phyloP scores from a whole-genome alignment of 1,140 invertebrate genomes.

The Drosophila subobscura region DNA sequence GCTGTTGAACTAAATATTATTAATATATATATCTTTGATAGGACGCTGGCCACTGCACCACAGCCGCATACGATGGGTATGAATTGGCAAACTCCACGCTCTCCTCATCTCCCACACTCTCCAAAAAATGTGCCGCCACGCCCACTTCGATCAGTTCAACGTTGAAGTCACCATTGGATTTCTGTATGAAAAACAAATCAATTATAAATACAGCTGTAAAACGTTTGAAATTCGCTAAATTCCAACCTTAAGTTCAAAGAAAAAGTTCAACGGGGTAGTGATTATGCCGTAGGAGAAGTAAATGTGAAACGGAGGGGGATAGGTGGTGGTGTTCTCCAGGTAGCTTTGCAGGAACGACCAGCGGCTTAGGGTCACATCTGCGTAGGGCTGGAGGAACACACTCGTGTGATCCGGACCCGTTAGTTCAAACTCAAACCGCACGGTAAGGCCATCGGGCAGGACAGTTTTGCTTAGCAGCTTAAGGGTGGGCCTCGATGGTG shows the following conservation, averaged over 20 bases:
- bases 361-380: conserved; percentile 84
- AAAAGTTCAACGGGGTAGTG: conserved; percentile 85
- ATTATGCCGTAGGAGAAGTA: conserved; percentile 87
- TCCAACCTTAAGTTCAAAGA: conserved; percentile 33
- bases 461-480: conserved; percentile 32
- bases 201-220: too few relatives aligned
- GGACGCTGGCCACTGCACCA: conserved; percentile 37
- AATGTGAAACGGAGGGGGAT: conserved; percentile 86
- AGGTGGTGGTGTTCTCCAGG: conserved; percentile 84
- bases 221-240: not conserved
- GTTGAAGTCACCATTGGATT: conserved; percentile 14
- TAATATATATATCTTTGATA: conserved; percentile 20
- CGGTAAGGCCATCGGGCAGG: conserved; percentile 6
- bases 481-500: conserved; percentile 19
- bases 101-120: not conserved
- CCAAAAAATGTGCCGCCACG: conserved; percentile 19
- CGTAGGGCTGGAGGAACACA: conserved; percentile 87
- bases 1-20: too few relatives aligned
- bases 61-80: conserved; percentile 33
- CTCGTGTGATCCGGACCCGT: conserved; percentile 89
- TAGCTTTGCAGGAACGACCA: conserved; percentile 86
- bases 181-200: conserved; percentile 12
- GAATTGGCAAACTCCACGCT: conserved; percentile 23
- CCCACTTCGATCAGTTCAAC: conserved; percentile 19
- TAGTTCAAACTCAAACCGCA: conserved; percentile 53